phyloP scores from a whole-genome alignment of 2,113 vertebrate genomes.

The Ivindomyrus marchei region DNA sequence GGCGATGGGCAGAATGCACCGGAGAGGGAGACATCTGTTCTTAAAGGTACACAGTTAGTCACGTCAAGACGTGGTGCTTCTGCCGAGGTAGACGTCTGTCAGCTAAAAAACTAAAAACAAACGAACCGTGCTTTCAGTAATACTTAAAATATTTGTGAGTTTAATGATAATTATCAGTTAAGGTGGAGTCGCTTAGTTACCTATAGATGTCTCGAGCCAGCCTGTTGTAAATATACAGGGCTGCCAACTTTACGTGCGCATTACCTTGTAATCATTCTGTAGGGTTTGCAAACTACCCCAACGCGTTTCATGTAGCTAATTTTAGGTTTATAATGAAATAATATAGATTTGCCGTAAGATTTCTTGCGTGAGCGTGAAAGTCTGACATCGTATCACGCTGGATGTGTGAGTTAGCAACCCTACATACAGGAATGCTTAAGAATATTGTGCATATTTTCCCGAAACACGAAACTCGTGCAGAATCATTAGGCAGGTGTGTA shows the following conservation, averaged over 20 bases:
- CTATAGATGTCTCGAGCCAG: neutral
- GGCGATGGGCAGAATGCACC: neutral
- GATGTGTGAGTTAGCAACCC: no score
- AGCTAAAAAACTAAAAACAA: constrained; percentile 16
- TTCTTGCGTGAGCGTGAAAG: neutral
- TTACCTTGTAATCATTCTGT: neutral
- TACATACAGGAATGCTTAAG: neutral
- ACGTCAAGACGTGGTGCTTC: constrained; percentile 51
- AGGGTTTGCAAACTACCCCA: neutral
- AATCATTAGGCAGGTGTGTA: neutral
- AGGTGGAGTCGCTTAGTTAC: neutral
- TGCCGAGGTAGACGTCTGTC: constrained; percentile 48
- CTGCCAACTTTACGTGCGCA: neutral
- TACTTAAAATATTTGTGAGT: neutral
- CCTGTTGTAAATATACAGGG: neutral
- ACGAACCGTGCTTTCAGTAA: neutral
- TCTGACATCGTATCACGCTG: neutral
- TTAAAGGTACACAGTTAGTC: constrained; percentile 33
- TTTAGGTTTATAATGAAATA: neutral
- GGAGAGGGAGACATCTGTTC: constrained; percentile 34
- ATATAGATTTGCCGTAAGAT: neutral
- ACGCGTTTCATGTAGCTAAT: neutral
- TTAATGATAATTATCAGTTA: neutral
- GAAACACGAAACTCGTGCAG: neutral
- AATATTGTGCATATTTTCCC: neutral